phyloP scores from a whole-genome alignment of 2,113 vertebrate species.

The Sylvia atricapilla region DNA sequence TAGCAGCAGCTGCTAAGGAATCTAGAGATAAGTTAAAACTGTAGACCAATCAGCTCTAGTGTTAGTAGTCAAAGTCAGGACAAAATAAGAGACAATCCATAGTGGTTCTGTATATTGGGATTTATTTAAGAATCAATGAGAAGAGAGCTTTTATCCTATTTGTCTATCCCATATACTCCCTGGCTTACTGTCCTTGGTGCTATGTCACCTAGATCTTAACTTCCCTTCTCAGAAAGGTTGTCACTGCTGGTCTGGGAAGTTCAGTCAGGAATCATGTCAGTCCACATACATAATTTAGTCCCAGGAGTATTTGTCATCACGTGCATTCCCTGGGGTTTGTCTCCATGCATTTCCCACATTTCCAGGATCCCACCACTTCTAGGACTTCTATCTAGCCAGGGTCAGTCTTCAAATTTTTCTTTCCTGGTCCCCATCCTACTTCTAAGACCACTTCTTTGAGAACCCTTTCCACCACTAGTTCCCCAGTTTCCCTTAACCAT shows the following conservation, averaged over 20 bases:
- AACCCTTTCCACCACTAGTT: fast-evolving
- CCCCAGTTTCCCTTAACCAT: neutral
- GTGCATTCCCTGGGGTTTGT: fast-evolving
- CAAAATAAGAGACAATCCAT: neutral
- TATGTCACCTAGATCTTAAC: neutral
- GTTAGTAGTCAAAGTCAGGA: neutral
- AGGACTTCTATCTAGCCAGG: neutral
- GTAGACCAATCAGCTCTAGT: neutral
- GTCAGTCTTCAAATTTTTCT: neutral
- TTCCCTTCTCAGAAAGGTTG: neutral
- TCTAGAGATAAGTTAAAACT: neutral
- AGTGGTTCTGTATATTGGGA: neutral
- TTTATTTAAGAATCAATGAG: neutral
- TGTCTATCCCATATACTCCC: neutral
- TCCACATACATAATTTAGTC: no score
- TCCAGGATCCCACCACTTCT: fast-evolving
- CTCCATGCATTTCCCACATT: fast-evolving
- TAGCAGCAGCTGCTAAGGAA: neutral
- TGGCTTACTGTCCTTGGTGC: fast-evolving
- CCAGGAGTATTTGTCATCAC: neutral
- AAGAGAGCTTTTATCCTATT: neutral
- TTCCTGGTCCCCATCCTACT: neutral
- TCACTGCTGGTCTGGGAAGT: neutral
- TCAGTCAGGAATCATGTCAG: neutral
- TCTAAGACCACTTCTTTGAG: neutral